A percentile compares a stretch with the other conserved stretches of the same genome.
Conservation (phyloP, 2,797 vertebrate species). For the Remorina albescens region DNA sequence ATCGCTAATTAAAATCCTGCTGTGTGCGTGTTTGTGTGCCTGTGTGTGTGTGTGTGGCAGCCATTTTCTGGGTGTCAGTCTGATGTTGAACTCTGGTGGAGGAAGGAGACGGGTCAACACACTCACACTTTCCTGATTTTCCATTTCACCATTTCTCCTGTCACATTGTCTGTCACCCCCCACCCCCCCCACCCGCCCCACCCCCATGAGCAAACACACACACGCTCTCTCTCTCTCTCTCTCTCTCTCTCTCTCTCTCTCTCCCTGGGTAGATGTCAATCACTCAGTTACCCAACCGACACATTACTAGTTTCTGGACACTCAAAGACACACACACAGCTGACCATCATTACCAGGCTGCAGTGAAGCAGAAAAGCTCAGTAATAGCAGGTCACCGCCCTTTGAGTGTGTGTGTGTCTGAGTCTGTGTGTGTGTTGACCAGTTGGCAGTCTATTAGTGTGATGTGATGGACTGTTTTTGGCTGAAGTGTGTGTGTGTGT, state of each 20-base stretch:
- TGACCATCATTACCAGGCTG: constrained; percentile 89
- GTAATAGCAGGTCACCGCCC: constrained; percentile 89
- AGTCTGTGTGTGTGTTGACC: constrained; percentile 47
- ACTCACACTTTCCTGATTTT: constrained; percentile 68
- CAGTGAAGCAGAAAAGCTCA: constrained; percentile 94
- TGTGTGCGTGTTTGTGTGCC: constrained; percentile 19
- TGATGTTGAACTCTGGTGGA: constrained; percentile 56
- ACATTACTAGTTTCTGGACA: constrained; percentile 59
- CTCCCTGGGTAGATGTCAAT: constrained; percentile 51
- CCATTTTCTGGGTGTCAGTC: constrained; percentile 30
- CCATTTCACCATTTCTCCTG: constrained; percentile 53
- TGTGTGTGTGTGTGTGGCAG: constrained; percentile 22
- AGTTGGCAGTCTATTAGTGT: constrained; percentile 72
- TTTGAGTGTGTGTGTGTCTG: constrained; percentile 34
- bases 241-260: background rate
- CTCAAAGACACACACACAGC: constrained; percentile 33
- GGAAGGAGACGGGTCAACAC: constrained; percentile 56
- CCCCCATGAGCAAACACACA: no score
- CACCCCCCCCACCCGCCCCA: background rate
- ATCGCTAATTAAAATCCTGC: constrained; percentile 71
- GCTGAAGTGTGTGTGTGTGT: constrained; percentile 18
- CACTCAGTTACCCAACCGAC: constrained; percentile 68
- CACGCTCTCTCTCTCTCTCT: background rate
- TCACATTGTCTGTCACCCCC: constrained; percentile 49
- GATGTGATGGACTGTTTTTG: constrained; percentile 62